These are phyloP conservation scores for Dasypus novemcinctus DNA, from an alignment of 2,113 vertebrate species.

Conservation along the genomic window DNA sequence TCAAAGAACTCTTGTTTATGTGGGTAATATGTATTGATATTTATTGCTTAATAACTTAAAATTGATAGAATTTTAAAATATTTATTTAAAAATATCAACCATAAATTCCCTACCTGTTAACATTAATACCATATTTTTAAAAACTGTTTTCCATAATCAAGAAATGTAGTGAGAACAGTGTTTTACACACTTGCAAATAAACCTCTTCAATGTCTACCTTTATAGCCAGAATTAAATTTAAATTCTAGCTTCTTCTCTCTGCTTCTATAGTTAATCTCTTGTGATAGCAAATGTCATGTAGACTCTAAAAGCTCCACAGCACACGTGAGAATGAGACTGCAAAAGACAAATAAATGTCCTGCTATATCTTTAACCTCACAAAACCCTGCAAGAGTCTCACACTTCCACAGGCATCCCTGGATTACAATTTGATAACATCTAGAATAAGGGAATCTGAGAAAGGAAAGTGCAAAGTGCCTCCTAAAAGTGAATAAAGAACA, in stretches of 20 bases:
- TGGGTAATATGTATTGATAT: background rate
- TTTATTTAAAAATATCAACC: background rate
- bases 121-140: background rate
- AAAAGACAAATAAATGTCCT: background rate
- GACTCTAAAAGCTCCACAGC: background rate
- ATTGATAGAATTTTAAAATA: background rate
- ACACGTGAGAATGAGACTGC: background rate
- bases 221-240: conserved; percentile 3
- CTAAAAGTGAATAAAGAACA: background rate
- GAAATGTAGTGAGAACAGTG: background rate
- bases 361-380: background rate
- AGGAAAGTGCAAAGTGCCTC: background rate
- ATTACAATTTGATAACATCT: background rate
- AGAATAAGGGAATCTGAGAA: background rate
- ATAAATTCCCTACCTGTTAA: background rate
- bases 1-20: background rate
- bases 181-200: conserved; percentile 26
- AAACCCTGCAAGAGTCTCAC: background rate
- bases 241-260: background rate
- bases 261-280: background rate
- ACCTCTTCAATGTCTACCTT: conserved; percentile 23
- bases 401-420: background rate
- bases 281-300: background rate
- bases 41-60: background rate
- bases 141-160: conserved; percentile 3